Percentiles rank a stretch among this genome's conserved stretches.
Conservation (phyloP, 2,888 invertebrate species). For the Rhimphoctona megacephalus region DNA sequence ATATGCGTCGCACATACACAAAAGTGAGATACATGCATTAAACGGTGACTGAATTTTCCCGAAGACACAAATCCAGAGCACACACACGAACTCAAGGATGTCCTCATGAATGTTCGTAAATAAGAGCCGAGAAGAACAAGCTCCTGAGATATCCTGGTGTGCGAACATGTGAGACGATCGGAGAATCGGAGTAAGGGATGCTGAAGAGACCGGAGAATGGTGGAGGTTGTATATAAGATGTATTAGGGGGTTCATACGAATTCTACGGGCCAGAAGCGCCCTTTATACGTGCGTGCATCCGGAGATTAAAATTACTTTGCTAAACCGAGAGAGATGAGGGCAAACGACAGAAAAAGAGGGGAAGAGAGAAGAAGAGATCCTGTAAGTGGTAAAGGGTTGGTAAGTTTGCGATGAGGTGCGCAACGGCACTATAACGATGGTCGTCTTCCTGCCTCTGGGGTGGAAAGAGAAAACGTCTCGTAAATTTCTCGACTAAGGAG, state of each 20-base stretch:
- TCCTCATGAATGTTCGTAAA: slow-evolving; percentile 24
- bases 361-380: slow-evolving; percentile 48
- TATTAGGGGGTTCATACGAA: slow-evolving; percentile 46
- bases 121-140: slow-evolving; percentile 13
- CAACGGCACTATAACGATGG: slow-evolving; percentile 20
- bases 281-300: slow-evolving; percentile 71
- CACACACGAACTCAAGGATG: background rate
- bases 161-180: slow-evolving; percentile 27
- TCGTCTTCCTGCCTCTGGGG: slow-evolving; percentile 40
- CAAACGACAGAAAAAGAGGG: slow-evolving; percentile 72
- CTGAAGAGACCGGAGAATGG: slow-evolving; percentile 19
- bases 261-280: slow-evolving; percentile 67
- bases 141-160: slow-evolving; percentile 39
- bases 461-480: slow-evolving; percentile 78
- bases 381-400: slow-evolving; percentile 47
- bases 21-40: slow-evolving; percentile 46
- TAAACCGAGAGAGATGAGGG: slow-evolving; percentile 77
- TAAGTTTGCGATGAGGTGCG: slow-evolving; percentile 23
- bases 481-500: slow-evolving; percentile 84
- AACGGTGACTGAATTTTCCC: slow-evolving; percentile 48
- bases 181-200: slow-evolving; percentile 24
- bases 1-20: slow-evolving; percentile 34
- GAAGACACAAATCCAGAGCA: slow-evolving; percentile 7
- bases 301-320: slow-evolving; percentile 84
- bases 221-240: slow-evolving; percentile 43